Base-by-base conservation (phyloP, 2,797 vertebrate species). In the Huso huso region DNA sequence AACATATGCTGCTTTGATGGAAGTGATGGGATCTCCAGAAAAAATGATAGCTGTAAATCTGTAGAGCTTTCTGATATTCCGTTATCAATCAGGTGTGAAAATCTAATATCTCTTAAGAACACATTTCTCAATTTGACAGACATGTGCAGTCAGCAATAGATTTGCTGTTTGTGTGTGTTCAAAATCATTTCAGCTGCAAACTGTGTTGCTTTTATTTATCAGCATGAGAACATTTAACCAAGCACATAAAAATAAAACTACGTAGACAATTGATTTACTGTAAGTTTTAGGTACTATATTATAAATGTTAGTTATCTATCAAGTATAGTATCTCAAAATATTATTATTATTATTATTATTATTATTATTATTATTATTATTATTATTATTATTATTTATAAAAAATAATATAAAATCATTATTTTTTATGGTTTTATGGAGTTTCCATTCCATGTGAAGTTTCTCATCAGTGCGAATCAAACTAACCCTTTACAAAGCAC, bases 31-130 rank as follows among this genome's bases (percentile, higher is more conserved):
- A 77, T 80, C 79, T 75, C 80, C 74, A 76, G 13, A 62, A 74
- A 77, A 80, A 75, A 75, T 76, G 70, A 76, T 76, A 73, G 67
- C 78, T 81, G 71, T 74, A 77, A 78, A 82, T 72, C 84, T 82
- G 85, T 80, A 80, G 80, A 77, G 81, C 72, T 65, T 58, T 10
- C 78, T 82, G 79, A 81, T 83, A 89, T 87, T 90, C 89, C 86
- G 83, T 87, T 85, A 84, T 83, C 88, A 91, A 80, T 88, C 88
- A 83, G 84, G 84, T 93, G 88, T 88, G 87, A 88, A 92, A 85
- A 79, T 78, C 76, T 89, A 88, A 87, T 90, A 89, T 90, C 86
- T 91, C 90, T 89, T 90, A 88, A 87, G 84, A 89, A 87, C 89
- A 84, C 81, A 86, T 91, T 89, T 86, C 83, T 82, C 84, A 87